Evolutionary conservation across 2,888 invertebrate species (phyloP).

Genomic region (Drosophila buzzatii): DNA sequence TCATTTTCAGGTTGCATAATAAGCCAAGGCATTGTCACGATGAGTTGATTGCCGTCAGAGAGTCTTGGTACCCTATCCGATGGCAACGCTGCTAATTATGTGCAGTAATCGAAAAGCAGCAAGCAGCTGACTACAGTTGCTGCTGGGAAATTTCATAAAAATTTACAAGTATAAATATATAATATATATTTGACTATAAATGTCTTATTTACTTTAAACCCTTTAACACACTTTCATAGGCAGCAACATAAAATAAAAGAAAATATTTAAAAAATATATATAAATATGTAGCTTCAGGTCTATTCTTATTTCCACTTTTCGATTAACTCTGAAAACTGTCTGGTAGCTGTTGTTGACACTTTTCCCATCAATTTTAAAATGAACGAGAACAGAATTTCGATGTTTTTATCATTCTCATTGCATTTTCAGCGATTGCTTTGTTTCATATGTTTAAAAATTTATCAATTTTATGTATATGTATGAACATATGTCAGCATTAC

Average conservation of each 20-base stretch:
- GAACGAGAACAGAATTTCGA: slow-evolving; percentile 24
- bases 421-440: slow-evolving; percentile 7
- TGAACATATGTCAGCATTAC: slow-evolving; percentile 45
- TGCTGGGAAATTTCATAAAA: accelerated
- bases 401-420: slow-evolving; percentile 23
- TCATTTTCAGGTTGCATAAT: slow-evolving; percentile 62
- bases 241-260: too few relatives aligned
- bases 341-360: slow-evolving; percentile 68
- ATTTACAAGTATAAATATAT: too few relatives aligned
- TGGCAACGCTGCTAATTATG: slow-evolving; percentile 61
- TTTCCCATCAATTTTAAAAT: slow-evolving; percentile 70
- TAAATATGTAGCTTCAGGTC: too few relatives aligned
- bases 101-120: slow-evolving; percentile 45
- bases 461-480: slow-evolving; percentile 3
- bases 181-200: too few relatives aligned
- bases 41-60: slow-evolving; percentile 52
- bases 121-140: slow-evolving; percentile 8
- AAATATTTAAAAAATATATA: too few relatives aligned
- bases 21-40: slow-evolving; percentile 65
- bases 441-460: background rate
- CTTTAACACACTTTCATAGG: too few relatives aligned
- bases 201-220: too few relatives aligned
- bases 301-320: slow-evolving; percentile 36
- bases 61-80: slow-evolving; percentile 40
- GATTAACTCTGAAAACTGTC: slow-evolving; percentile 42